Base-by-base conservation (phyloP, 2,888 invertebrate genomes). In the Leptinotarsa juncta region DNA sequence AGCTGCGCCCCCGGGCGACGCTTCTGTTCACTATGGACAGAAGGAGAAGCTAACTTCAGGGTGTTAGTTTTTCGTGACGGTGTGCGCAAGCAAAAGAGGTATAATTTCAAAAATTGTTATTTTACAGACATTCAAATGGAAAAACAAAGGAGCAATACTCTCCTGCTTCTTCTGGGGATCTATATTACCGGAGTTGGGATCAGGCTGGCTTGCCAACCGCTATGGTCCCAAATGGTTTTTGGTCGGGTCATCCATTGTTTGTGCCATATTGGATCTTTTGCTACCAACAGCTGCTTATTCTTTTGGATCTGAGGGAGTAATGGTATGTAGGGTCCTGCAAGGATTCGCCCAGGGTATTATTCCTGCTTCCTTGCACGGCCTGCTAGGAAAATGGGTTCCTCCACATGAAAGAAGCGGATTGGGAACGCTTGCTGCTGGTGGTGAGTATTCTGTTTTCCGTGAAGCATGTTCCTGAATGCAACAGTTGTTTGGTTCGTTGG, bases 141-240 rank as follows among this genome's bases (percentile, higher is more conserved):
- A 87, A 14, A 86, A 89, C 73, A 83, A 87, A 15, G 90, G 90
- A 12, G 83, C 92, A 72, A 90, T 94, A 48, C 87, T 94, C 10
- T 94, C 94, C 12, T 93, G 95, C 0, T 95, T 95, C 86, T 94
- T 95, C 86, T 94, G 94, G 94, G 95, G 95, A 1, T 95, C 95
- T 84, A 90, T 94, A 1, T 78, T 93, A 1, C 92, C 93, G 16
- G 95, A 95, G 86, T 86, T 95, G 0, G 93, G 93, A 0, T 92
- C 92, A 0, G 93, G 94, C 0, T 90, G 93, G 80, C 85, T 97
- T 66, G 94, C 95, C 0, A 92, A 93, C 81, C 89, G 89, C 10
- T 92, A 92, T 85, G 96, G 97, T 0, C 94, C 94, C 0, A 94
- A 94, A 84, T 89, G 91, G 75, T 89, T 96, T n/a, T 88, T 94